Evolutionary conservation across 2,888 invertebrate species (phyloP).

Genomic region (Harmothoe impar): DNA sequence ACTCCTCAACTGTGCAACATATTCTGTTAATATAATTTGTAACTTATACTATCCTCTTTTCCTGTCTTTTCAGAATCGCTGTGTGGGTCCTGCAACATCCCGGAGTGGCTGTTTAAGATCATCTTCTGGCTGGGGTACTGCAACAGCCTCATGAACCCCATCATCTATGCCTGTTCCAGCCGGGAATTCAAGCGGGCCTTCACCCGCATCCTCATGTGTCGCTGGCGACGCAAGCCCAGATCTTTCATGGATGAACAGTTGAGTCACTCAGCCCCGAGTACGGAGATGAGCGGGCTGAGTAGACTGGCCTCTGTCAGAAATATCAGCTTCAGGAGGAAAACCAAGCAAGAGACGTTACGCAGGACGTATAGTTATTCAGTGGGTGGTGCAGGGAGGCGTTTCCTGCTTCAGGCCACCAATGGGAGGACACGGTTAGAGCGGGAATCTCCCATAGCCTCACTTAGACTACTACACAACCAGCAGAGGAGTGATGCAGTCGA

Average conservation of each 20-base stretch:
- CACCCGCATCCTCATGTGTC: constrained; percentile 81
- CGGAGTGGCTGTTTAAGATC: constrained; percentile 86
- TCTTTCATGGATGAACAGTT: constrained; percentile 55
- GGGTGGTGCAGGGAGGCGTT: constrained; percentile 34
- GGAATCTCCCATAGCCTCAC: constrained; percentile 63
- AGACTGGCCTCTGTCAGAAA: constrained; percentile 39
- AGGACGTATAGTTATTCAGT: constrained; percentile 8
- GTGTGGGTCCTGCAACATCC: constrained; percentile 82
- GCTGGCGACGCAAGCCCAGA: constrained; percentile 47
- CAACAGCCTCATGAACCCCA: constrained; percentile 86
- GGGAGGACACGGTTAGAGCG: constrained; percentile 41
- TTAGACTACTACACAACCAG: constrained; percentile 56
- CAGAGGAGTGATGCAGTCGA: constrained; percentile 20
- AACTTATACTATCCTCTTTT: neutral
- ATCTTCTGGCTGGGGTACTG: constrained; percentile 89
- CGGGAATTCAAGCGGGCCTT: constrained; percentile 85
- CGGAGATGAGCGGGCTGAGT: constrained; percentile 58
- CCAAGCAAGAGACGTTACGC: neutral
- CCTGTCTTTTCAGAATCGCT: constrained; percentile 83
- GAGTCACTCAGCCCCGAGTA: neutral
- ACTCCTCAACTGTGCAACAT: no score
- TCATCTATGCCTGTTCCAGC: constrained; percentile 86
- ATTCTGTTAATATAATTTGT: no score
- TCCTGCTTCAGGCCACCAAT: constrained; percentile 52
- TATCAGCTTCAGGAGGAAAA: constrained; percentile 22